Evolutionary conservation across 2,888 invertebrate species (phyloP), one percentile per base, ranked within the genome.

Genomic region (Zygogramma bicolorata): DNA sequence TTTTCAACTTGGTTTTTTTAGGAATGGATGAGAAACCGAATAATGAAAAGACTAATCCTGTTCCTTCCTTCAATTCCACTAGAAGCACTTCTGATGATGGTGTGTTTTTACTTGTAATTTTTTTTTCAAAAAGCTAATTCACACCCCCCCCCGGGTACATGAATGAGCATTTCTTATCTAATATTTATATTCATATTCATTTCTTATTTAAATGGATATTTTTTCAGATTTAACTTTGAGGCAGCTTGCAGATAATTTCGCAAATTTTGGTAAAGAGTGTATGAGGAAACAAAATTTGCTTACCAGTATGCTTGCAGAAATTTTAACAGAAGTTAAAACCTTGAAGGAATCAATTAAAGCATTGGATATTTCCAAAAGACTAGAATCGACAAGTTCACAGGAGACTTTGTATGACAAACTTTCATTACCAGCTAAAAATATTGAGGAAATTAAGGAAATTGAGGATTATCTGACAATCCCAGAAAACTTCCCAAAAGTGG

Each of bases 251-350:
- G 22, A 5, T 25, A 57, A 57, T 57, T 57, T 57, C 5, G 57
- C 3, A 57, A 22, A n/a, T 8, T 57, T 57, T 20, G 5, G 57
- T 57, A 57, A 18, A 20, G 18, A 57, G 20, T 4, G 15, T 57
- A 18, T 57, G 20, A 57, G 57, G 6, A 57, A 57, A 57, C 57
- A 57, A 57, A 57, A 57, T 57, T 57, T 57, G 57, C 57, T 57
- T 20, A 57, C 57, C 10, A 18, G 18, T 53, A 53, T 53, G 53
- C 10, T 53, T 3, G 25, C 53, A 22, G 53, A 53, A 18, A 22
- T 53, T 15, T 15, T 53, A 53, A 18, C 53, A 53, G 53, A 53
- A 53, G 53, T 53, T 15, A 20, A 18, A 53, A 22, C 53, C 25
- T 53, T 20, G 53, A 53, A 53, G 53, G 10, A 53, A 15, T 22